These are phyloP conservation scores for Chydorus sphaericus DNA, from an alignment of 2,888 invertebrate species.

Conservation along the genomic window DNA sequence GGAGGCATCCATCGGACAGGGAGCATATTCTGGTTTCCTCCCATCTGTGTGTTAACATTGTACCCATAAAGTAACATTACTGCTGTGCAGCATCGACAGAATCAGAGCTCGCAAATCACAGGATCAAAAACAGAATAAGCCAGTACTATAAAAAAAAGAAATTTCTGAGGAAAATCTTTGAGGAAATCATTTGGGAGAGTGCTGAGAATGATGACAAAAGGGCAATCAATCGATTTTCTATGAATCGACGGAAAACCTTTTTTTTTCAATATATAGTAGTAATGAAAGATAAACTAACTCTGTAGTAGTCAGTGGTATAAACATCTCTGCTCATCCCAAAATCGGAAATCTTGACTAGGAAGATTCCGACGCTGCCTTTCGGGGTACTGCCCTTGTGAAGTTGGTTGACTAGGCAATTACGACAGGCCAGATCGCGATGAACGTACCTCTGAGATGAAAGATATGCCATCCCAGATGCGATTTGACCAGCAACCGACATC, in stretches of 20 bases:
- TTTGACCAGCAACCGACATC: slow-evolving; percentile 41
- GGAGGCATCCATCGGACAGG: slow-evolving; percentile 93
- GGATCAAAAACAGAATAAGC: too few relatives aligned
- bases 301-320: slow-evolving; percentile 82
- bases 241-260: too few relatives aligned
- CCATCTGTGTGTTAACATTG: slow-evolving; percentile 37
- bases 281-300: slow-evolving; percentile 38
- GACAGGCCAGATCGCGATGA: slow-evolving; percentile 68
- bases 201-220: too few relatives aligned
- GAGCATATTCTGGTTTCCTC: slow-evolving; percentile 58
- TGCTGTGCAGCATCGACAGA: too few relatives aligned
- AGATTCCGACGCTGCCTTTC: slow-evolving; percentile 27
- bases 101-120: too few relatives aligned
- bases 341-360: slow-evolving; percentile 79
- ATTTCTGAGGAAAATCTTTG: too few relatives aligned
- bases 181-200: too few relatives aligned
- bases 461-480: slow-evolving; percentile 68
- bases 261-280: too few relatives aligned
- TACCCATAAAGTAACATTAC: too few relatives aligned
- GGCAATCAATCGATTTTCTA: too few relatives aligned
- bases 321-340: slow-evolving; percentile 81
- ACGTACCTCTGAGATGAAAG: slow-evolving; percentile 66
- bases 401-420: slow-evolving; percentile 68
- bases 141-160: too few relatives aligned
- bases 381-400: not conserved